Conservation (phyloP, 2,888 invertebrate genomes). For the Scaeva pyrastri region DNA sequence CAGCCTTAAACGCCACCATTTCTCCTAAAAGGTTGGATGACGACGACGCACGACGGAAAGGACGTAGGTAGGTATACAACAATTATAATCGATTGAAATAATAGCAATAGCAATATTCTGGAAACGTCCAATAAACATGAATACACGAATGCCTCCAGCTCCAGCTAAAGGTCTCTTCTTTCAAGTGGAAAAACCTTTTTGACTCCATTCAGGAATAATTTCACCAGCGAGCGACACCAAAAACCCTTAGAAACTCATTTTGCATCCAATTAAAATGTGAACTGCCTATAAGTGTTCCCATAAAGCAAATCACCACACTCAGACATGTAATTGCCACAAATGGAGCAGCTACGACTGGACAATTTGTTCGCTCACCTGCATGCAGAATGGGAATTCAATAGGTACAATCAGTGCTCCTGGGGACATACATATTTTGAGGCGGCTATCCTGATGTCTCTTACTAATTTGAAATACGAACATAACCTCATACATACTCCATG, state of each 20-base stretch:
- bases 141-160: too few relatives aligned
- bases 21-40: background rate
- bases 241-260: slow-evolving; percentile 8
- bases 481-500: too few relatives aligned
- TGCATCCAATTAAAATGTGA: slow-evolving; percentile 38
- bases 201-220: background rate
- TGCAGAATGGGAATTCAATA: slow-evolving; percentile 14
- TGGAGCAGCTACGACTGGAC: background rate
- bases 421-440: background rate
- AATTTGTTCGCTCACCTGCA: slow-evolving; percentile 25
- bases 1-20: background rate
- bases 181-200: background rate
- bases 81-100: too few relatives aligned
- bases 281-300: slow-evolving; percentile 9
- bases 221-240: background rate
- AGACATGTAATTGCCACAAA: slow-evolving; percentile 19
- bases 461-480: slow-evolving; percentile 21
- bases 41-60: too few relatives aligned
- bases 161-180: background rate
- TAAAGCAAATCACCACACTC: slow-evolving; percentile 35
- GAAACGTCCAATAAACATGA: too few relatives aligned
- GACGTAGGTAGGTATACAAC: too few relatives aligned
- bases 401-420: slow-evolving; percentile 10
- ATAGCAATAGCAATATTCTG: too few relatives aligned
- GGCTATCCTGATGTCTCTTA: slow-evolving; percentile 6